Evolutionary conservation across 2,888 invertebrate species (phyloP).

Genomic region (Enchytraeus crypticus): DNA sequence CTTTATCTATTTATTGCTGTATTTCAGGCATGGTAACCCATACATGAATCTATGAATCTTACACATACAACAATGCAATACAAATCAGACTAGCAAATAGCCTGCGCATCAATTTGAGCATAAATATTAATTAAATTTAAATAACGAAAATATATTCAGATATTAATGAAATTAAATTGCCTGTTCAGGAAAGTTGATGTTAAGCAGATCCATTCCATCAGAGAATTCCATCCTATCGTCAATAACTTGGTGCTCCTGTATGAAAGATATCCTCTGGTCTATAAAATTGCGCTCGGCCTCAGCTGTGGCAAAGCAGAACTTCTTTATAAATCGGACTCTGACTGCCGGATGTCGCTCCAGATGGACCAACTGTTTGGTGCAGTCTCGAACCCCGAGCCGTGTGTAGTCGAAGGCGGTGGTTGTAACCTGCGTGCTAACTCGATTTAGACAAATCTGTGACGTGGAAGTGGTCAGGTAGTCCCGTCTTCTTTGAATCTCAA

Average conservation of each 20-base stretch:
- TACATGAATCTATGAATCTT: too few relatives aligned
- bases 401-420: slow-evolving; percentile 9
- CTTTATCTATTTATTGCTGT: too few relatives aligned
- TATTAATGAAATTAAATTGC: too few relatives aligned
- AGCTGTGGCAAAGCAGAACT: not conserved
- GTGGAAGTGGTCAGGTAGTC: not conserved
- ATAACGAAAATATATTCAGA: too few relatives aligned
- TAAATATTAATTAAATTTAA: too few relatives aligned
- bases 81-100: too few relatives aligned
- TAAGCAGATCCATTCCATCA: slow-evolving; percentile 1
- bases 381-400: slow-evolving; percentile 1
- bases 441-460: not conserved
- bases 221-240: slow-evolving; percentile 5
- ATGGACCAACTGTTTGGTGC: not conserved
- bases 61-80: too few relatives aligned
- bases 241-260: not conserved
- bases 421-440: not conserved
- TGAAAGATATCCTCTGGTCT: not conserved
- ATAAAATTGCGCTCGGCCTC: slow-evolving; percentile 1
- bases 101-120: too few relatives aligned
- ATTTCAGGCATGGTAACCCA: too few relatives aligned
- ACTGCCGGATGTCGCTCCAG: slow-evolving; percentile 4
- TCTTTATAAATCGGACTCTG: not conserved
- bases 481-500: not conserved
- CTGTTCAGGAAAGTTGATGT: slow-evolving; percentile 1